Evolutionary conservation across 2,113 vertebrate genomes (phyloP), one percentile per base, ranked within the genome.

Genomic region (Toxostoma redivivum): DNA sequence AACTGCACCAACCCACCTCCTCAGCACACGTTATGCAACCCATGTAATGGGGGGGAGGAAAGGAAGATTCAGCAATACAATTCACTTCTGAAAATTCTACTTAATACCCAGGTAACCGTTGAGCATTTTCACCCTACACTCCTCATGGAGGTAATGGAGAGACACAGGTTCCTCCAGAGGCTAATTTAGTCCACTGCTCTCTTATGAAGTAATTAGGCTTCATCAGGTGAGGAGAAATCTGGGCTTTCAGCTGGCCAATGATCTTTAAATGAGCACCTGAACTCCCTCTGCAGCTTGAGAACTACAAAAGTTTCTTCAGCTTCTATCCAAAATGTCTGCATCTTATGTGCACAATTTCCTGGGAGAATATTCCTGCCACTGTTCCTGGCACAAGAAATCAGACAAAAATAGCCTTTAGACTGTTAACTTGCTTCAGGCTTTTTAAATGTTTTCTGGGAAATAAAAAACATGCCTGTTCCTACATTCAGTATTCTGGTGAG

Each of bases 191-290:
- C 83, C 91, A 91, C 44, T 84, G 73, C 56, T 95, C 58, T 69
- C 60, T 86, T 84, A 64, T 38, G 70, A 92, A 61, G 66, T 83
- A 93, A 94, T 96, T 90, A 90, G 76, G 25, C 47, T 87, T 89
- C 81, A 91, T 70, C 64, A 74, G 11, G 35, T 78, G 86, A 89
- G 56, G 38, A 86, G 56, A 78, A 94, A 81, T 81, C 50, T 89
- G 51, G 50, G 64, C 38, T 64, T 85, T 88, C 47, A 70, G 15
- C 67, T 90, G 77, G 86, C 58, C 91, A 78, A 51, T 90, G 66
- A 77, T 86, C 54, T 81, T 92, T 86, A 90, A 90, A 92, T 54
- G 62, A 92, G 30, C 33, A 70, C 54, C 80, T 88, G 56, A 90
- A 67, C 40, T 93, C 64, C 21, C 21, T 54, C 50, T 81, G 62